Evolutionary conservation across 2,888 invertebrate species (phyloP).

Genomic region (Cosmopolites sordidus): DNA sequence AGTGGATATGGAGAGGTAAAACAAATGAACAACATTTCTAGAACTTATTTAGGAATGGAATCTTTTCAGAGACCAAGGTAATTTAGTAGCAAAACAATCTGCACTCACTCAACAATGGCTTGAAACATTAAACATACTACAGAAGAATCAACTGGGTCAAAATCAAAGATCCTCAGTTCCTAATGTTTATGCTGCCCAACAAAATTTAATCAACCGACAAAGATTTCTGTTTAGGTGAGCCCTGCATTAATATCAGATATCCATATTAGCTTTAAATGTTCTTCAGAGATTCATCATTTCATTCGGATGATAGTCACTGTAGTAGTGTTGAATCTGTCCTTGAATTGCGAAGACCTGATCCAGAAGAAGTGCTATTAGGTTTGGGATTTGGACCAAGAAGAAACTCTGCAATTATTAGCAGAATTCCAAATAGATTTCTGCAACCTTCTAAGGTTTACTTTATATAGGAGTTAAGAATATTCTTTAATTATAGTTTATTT

Average conservation of each 20-base stretch:
- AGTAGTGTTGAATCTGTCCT: slow-evolving; percentile 79
- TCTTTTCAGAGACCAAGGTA: background rate
- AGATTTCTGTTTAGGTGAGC: slow-evolving; percentile 20
- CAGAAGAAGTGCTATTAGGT: slow-evolving; percentile 79
- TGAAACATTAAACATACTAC: slow-evolving; percentile 15
- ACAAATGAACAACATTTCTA: too few relatives aligned
- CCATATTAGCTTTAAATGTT: background rate
- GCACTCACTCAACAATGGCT: slow-evolving; percentile 24
- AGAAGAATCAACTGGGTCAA: slow-evolving; percentile 18
- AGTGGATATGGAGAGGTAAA: background rate
- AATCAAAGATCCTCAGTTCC: slow-evolving; percentile 15
- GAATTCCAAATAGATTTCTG: slow-evolving; percentile 80
- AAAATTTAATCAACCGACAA: slow-evolving; percentile 21
- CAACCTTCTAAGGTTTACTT: slow-evolving; percentile 67
- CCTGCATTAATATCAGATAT: background rate
- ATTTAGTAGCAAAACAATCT: slow-evolving; percentile 14
- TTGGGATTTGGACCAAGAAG: slow-evolving; percentile 74
- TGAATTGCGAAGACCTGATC: slow-evolving; percentile 80
- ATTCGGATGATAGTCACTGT: slow-evolving; percentile 59
- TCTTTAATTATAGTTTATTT: slow-evolving; percentile 25
- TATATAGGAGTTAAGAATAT: background rate
- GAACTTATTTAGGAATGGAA: too few relatives aligned
- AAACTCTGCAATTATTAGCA: slow-evolving; percentile 63
- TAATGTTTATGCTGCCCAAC: slow-evolving; percentile 16
- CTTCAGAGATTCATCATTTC: slow-evolving; percentile 43